Conservation (phyloP, 2,888 invertebrate species). For the Malacosoma neustria region DNA sequence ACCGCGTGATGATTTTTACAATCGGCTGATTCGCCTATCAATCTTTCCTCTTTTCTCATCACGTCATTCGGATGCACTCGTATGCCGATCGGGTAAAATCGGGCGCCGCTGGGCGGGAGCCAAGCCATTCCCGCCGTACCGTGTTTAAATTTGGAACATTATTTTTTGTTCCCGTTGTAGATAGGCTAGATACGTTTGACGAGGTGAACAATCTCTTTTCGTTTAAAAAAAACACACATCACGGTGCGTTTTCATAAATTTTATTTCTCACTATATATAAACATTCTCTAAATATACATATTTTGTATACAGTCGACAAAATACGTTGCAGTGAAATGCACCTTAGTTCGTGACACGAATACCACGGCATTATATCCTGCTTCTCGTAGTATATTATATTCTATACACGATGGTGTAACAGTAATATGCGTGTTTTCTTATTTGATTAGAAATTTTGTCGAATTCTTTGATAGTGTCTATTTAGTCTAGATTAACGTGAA, state of each 20-base stretch:
- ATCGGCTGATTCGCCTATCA: slow-evolving; percentile 10
- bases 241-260: background rate
- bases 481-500: background rate
- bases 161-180: slow-evolving; percentile 51
- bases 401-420: slow-evolving; percentile 42
- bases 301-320: background rate
- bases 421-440: slow-evolving; percentile 29
- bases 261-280: background rate
- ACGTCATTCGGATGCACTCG: slow-evolving; percentile 40
- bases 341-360: slow-evolving; percentile 46
- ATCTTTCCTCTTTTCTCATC: slow-evolving; percentile 16
- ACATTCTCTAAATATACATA: background rate
- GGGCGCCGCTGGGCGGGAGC: slow-evolving; percentile 58
- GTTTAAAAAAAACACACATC: slow-evolving; percentile 25
- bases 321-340: slow-evolving; percentile 11
- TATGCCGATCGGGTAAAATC: slow-evolving; percentile 39
- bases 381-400: slow-evolving; percentile 43
- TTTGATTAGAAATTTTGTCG: slow-evolving; percentile 19
- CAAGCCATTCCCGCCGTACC: slow-evolving; percentile 62
- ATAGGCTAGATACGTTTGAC: slow-evolving; percentile 43
- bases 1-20: slow-evolving; percentile 7
- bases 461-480: slow-evolving; percentile 5
- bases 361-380: slow-evolving; percentile 42
- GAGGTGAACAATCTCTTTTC: slow-evolving; percentile 68
- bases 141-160: slow-evolving; percentile 67